phyloP scores from a whole-genome alignment of 2,113 vertebrate species.

The Tursiops truncatus region DNA sequence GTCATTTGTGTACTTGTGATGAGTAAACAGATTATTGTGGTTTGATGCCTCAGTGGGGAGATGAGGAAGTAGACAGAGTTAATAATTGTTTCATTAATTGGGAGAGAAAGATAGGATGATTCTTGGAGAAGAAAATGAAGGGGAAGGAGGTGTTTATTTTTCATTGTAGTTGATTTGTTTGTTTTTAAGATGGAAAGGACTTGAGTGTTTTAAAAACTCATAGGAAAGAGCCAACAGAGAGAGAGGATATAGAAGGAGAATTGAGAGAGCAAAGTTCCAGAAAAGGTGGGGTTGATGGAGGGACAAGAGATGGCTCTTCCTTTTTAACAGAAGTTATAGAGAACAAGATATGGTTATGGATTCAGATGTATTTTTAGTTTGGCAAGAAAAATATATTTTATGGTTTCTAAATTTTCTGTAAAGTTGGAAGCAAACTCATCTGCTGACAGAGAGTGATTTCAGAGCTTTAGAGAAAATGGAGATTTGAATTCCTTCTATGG shows the following conservation, averaged over 20 bases:
- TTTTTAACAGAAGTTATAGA: constrained; percentile 13
- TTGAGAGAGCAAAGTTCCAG: neutral
- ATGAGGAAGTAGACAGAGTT: neutral
- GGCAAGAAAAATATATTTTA: constrained; percentile 51
- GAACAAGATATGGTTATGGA: constrained; percentile 38
- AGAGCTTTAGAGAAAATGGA: constrained; percentile 26
- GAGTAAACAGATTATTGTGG: neutral
- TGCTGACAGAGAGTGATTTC: constrained; percentile 19
- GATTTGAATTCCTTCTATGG: neutral
- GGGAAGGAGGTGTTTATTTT: neutral
- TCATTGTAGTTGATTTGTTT: neutral
- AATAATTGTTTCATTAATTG: neutral
- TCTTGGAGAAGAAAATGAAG: neutral
- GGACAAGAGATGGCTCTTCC: neutral
- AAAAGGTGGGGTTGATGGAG: neutral
- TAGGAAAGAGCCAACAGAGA: neutral
- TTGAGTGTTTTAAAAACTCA: neutral
- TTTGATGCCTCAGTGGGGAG: neutral
- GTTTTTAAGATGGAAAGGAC: neutral
- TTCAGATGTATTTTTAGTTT: constrained; percentile 61
- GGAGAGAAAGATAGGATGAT: neutral
- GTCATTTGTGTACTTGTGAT: neutral
- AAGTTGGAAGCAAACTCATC: constrained; percentile 30
- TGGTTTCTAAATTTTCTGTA: constrained; percentile 49
- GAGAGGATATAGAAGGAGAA: neutral